These are phyloP conservation scores for Macrotrachela quadricornifera DNA, from an alignment of 1,140 invertebrate species.

Conservation along the genomic window DNA sequence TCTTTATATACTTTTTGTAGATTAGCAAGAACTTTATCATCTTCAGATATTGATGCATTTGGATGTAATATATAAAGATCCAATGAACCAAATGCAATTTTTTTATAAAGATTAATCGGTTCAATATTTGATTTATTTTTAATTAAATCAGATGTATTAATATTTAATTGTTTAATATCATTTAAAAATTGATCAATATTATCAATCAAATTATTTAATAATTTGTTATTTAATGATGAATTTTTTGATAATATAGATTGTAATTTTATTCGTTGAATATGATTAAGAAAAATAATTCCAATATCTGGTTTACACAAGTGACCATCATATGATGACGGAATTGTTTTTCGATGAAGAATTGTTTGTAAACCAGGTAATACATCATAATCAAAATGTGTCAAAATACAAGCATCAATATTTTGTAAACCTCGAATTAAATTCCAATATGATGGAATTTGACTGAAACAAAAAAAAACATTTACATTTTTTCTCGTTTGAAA, in stretches of 20 bases:
- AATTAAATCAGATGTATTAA: neutral
- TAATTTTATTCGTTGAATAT: neutral
- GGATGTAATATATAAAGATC: constrained; percentile 92
- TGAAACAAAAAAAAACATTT: constrained; percentile 26
- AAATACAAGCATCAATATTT: constrained; percentile 63
- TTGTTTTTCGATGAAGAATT: neutral
- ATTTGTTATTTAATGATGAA: neutral
- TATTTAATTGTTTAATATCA: neutral
- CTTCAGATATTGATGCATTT: constrained; percentile 25
- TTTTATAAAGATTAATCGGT: constrained; percentile 83
- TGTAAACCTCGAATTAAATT: constrained; percentile 81
- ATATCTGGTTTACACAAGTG: neutral
- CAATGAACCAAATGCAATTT: constrained; percentile 78
- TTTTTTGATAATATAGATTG: neutral
- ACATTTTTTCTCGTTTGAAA: too few relatives aligned
- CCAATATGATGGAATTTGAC: constrained; percentile 82
- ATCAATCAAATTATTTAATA: neutral
- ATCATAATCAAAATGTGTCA: constrained; percentile 67
- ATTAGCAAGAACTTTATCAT: too few relatives aligned
- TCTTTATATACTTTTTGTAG: too few relatives aligned
- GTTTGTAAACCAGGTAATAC: constrained; percentile 51
- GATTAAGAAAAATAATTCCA: neutral
- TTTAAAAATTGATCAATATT: neutral
- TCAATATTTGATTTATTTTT: constrained; percentile 31
- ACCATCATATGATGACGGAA: neutral